These are phyloP conservation scores for Heliconius ismenius DNA, from an alignment of 2,888 invertebrate genomes.

Conservation along the genomic window DNA sequence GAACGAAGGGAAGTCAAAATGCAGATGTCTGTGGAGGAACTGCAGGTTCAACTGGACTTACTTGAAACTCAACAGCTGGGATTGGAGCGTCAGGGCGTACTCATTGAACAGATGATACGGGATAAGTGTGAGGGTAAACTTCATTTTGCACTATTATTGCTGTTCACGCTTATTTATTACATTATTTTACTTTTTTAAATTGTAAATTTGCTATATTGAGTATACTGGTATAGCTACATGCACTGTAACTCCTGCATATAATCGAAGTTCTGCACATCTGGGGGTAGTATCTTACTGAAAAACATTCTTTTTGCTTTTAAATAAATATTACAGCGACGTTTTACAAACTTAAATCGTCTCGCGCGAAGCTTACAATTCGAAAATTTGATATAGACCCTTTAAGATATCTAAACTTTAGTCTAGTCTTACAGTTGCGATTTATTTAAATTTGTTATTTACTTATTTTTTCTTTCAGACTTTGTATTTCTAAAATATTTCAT, in stretches of 20 bases:
- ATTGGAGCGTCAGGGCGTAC: conserved; percentile 94
- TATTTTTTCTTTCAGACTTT: background rate
- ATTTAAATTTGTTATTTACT: background rate
- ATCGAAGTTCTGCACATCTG: too few species aligned
- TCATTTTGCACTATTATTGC: conserved; percentile 52
- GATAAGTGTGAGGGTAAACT: conserved; percentile 87
- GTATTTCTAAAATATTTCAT: background rate
- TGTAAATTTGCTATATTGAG: background rate
- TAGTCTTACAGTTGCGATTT: background rate
- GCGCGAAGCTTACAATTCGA: too few species aligned
- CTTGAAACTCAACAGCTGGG: conserved; percentile 94
- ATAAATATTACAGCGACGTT: too few species aligned
- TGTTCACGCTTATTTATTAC: conserved; percentile 35
- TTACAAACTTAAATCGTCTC: too few species aligned
- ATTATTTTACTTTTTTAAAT: background rate
- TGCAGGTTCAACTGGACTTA: conserved; percentile 87
- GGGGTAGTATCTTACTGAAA: too few species aligned
- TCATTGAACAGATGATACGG: conserved; percentile 93
- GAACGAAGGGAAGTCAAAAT: conserved; percentile 82
- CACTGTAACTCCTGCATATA: too few species aligned
- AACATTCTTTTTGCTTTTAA: too few species aligned
- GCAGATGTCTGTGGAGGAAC: conserved; percentile 83
- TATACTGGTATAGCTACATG: too few species aligned
- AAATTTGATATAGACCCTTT: too few species aligned
- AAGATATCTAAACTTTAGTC: too few species aligned